Evolutionary conservation across 2,113 vertebrate genomes (phyloP).

Genomic region (Tetraodon nigroviridis): DNA sequence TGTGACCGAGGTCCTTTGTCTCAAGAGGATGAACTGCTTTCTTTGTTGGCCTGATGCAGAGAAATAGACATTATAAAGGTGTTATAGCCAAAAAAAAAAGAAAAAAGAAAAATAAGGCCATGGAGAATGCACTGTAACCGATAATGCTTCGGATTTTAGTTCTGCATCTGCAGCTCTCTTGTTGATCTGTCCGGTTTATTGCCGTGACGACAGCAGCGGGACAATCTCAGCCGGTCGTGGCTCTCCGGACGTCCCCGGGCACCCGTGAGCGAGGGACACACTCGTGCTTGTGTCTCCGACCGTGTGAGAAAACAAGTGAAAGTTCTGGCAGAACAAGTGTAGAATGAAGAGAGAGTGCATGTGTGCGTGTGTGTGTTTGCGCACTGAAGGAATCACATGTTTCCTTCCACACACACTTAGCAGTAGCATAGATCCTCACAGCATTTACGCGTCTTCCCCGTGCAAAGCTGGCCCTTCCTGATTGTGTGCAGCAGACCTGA

Average conservation of each 20-base stretch:
- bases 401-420: slow-evolving; percentile 35
- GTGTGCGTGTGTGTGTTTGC: too few species aligned
- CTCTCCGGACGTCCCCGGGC: too few species aligned
- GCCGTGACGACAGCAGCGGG: slow-evolving; percentile 4
- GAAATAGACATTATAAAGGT: slow-evolving; percentile 30
- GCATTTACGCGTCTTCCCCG: too few species aligned
- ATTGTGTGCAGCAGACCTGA: too few species aligned
- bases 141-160: slow-evolving; percentile 7
- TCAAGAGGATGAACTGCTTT: slow-evolving; percentile 65
- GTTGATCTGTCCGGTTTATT: slow-evolving; percentile 7
- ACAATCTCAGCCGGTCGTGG: neutral
- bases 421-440: too few species aligned
- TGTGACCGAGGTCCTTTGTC: slow-evolving; percentile 65
- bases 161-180: neutral
- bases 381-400: slow-evolving; percentile 68
- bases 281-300: slow-evolving; percentile 25
- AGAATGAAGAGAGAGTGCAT: slow-evolving; percentile 3
- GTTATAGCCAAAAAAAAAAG: neutral
- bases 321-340: slow-evolving; percentile 50
- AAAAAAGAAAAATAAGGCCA: slow-evolving; percentile 17
- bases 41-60: slow-evolving; percentile 50
- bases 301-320: slow-evolving; percentile 31
- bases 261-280: slow-evolving; percentile 21
- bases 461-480: slow-evolving; percentile 19
- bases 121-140: neutral